Conservation (phyloP, 2,888 invertebrate genomes). For the Epsilonema sp. region DNA sequence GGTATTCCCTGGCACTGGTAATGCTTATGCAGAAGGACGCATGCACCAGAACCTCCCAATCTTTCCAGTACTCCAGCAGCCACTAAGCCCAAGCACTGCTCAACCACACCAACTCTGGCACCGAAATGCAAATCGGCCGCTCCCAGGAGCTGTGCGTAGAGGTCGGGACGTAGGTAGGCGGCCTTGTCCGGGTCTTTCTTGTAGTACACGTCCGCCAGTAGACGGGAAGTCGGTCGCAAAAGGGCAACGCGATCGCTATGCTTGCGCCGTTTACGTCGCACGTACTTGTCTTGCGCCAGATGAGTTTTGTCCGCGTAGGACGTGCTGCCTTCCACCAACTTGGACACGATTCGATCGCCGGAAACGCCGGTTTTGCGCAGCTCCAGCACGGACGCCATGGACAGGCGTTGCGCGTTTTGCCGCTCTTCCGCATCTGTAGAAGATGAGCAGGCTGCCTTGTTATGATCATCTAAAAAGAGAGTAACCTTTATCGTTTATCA, state of each 20-base stretch:
- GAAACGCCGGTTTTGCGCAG: too few species aligned
- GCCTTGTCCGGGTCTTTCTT: slow-evolving; percentile 43
- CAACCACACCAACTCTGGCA: slow-evolving; percentile 46
- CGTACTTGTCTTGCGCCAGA: slow-evolving; percentile 49
- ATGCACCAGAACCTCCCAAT: slow-evolving; percentile 40
- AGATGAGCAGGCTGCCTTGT: too few species aligned
- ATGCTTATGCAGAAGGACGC: slow-evolving; percentile 24
- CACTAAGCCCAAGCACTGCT: slow-evolving; percentile 63
- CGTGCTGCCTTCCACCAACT: not conserved
- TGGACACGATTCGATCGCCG: not conserved
- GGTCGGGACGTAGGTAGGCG: slow-evolving; percentile 48
- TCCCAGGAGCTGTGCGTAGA: slow-evolving; percentile 62
- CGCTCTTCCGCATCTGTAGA: too few species aligned
- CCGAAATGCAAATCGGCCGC: slow-evolving; percentile 53
- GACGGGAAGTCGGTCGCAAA: slow-evolving; percentile 52
- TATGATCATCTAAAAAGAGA: too few species aligned
- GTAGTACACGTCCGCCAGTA: slow-evolving; percentile 60
- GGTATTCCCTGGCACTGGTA: slow-evolving; percentile 8
- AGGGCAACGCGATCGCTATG: slow-evolving; percentile 56
- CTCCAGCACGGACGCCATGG: too few species aligned
- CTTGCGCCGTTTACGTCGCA: slow-evolving; percentile 75
- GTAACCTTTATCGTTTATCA: too few species aligned
- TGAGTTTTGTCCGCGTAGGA: not conserved
- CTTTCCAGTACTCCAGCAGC: slow-evolving; percentile 57
- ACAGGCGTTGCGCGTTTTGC: too few species aligned